phyloP scores from a whole-genome alignment of 2,797 vertebrate genomes.

The Kryptolebias ocellatus region DNA sequence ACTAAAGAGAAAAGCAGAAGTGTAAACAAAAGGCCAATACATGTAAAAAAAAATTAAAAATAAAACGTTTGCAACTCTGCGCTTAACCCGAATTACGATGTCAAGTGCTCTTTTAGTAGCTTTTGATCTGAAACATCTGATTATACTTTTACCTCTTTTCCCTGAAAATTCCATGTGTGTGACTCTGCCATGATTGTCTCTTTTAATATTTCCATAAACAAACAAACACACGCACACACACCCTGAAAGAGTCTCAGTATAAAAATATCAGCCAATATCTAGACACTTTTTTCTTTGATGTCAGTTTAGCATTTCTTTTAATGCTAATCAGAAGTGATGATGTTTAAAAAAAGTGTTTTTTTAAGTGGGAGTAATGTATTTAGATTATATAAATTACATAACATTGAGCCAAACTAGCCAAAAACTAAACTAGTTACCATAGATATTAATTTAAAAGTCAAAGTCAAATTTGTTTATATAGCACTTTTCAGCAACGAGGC shows the following conservation, averaged over 20 bases:
- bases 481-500: too few relatives aligned
- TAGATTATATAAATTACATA: too few relatives aligned
- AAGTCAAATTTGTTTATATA: too few relatives aligned
- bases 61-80: constrained; percentile 48
- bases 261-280: constrained; percentile 31
- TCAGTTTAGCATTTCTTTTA: neutral
- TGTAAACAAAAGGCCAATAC: constrained; percentile 24
- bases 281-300: constrained; percentile 22
- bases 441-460: too few relatives aligned
- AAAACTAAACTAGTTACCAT: too few relatives aligned
- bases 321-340: neutral
- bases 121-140: constrained; percentile 64
- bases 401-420: too few relatives aligned
- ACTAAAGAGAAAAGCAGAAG: constrained; percentile 18
- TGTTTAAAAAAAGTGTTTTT: neutral
- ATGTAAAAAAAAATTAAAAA: constrained; percentile 37
- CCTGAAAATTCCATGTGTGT: constrained; percentile 64
- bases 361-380: too few relatives aligned
- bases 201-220: constrained; percentile 51
- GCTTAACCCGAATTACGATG: constrained; percentile 55
- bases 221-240: constrained; percentile 9
- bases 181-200: constrained; percentile 58
- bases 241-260: constrained; percentile 2
- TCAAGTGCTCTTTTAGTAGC: constrained; percentile 51
- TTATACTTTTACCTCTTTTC: constrained; percentile 46